Percentiles rank a stretch among this genome's conserved stretches.
Evolutionary conservation across 2,797 vertebrate species (phyloP).

Genomic region (Chrysocyon brachyurus): DNA sequence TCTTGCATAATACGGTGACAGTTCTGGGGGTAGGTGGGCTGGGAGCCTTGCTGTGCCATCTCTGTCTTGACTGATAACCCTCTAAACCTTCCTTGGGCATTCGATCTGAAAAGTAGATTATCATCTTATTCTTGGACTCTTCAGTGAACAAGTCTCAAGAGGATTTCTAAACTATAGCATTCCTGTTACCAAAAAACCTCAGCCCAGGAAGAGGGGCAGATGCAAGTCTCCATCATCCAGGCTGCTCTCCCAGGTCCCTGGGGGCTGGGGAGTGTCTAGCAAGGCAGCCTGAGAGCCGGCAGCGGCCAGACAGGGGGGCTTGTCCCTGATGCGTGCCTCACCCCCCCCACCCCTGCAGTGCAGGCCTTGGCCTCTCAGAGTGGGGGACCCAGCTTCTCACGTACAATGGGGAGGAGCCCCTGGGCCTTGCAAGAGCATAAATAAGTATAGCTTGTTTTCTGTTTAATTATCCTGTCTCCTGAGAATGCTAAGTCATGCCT

Average conservation of each 20-base stretch:
- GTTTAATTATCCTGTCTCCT: constrained; percentile 86
- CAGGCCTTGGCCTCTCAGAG: background rate
- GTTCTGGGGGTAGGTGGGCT: background rate
- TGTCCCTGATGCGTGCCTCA: rapidly evolving
- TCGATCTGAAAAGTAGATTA: background rate
- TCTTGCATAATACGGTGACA: background rate
- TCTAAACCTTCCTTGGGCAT: background rate
- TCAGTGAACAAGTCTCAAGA: background rate
- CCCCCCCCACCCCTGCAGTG: background rate
- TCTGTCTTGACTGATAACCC: background rate
- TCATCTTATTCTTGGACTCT: background rate
- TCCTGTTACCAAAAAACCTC: background rate
- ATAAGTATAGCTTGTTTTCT: constrained; percentile 85
- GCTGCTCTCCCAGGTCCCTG: background rate
- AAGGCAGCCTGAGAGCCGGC: background rate
- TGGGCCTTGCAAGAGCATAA: constrained; percentile 71
- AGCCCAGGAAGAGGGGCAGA: background rate
- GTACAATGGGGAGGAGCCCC: constrained; percentile 71
- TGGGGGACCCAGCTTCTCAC: background rate
- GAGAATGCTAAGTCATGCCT: constrained; percentile 80
- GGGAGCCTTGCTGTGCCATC: background rate
- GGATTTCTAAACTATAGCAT: background rate
- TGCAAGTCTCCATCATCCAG: background rate
- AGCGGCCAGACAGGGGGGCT: background rate
- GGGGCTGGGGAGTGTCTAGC: background rate